Evolutionary conservation across 2,113 vertebrate genomes (phyloP).

Genomic region (Archilochus colubris): DNA sequence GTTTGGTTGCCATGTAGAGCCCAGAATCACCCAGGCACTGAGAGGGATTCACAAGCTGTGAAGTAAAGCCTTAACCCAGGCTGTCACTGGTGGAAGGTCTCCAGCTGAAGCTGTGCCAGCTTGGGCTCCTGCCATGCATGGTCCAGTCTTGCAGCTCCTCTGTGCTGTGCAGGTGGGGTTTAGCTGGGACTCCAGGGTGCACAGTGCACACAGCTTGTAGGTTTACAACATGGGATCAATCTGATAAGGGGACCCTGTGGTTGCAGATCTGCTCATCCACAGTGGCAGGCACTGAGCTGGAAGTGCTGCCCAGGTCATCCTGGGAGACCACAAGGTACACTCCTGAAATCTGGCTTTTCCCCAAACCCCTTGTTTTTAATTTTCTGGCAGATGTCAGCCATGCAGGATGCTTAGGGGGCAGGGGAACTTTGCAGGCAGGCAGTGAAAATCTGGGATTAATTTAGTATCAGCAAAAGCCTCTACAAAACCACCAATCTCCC

Average conservation of each 20-base stretch:
- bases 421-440: background rate
- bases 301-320: background rate
- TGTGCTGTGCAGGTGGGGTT: background rate
- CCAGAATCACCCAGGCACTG: background rate
- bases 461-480: background rate
- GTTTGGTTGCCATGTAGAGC: background rate
- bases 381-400: background rate
- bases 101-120: slow-evolving; percentile 30
- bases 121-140: background rate
- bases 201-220: background rate
- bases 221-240: background rate
- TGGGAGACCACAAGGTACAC: fast-evolving
- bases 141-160: background rate
- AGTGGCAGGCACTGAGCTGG: background rate
- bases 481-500: background rate
- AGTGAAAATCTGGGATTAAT: background rate
- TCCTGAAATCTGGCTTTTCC: background rate
- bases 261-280: background rate
- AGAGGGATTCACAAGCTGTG: background rate
- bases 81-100: background rate
- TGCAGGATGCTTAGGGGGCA: background rate
- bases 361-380: background rate
- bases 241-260: background rate
- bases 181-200: background rate
- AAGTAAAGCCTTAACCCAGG: background rate